A percentile compares a stretch with the other conserved stretches of the same genome.
phyloP scores from a whole-genome alignment of 2,888 invertebrate genomes.

The Frankliniella fusca region DNA sequence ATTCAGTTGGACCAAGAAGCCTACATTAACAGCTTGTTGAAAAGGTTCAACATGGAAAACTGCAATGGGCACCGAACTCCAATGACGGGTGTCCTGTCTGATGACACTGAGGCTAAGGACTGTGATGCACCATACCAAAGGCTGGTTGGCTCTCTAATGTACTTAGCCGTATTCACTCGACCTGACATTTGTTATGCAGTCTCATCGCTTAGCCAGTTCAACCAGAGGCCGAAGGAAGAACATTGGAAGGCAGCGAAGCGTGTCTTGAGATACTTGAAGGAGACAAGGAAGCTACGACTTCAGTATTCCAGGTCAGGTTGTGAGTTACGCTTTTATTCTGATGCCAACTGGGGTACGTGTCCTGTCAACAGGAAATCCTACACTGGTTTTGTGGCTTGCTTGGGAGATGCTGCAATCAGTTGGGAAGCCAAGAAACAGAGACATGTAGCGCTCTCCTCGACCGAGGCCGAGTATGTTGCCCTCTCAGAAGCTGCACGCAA shows the following conservation, averaged over 20 bases:
- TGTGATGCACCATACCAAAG: background rate
- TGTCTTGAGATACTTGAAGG: background rate
- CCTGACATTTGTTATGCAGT: background rate
- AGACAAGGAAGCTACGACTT: background rate
- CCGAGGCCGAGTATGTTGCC: background rate
- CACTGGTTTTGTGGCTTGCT: background rate
- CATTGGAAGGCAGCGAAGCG: background rate
- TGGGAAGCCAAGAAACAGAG: background rate
- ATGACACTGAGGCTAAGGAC: background rate
- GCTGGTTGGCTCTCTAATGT: background rate
- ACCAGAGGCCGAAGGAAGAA: background rate
- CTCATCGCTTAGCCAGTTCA: background rate
- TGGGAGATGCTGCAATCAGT: background rate
- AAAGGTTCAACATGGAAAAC: background rate
- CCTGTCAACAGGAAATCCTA: background rate
- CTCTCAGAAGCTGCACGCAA: background rate
- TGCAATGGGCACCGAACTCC: background rate
- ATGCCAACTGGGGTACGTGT: background rate
- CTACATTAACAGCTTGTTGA: background rate
- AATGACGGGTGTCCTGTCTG: background rate
- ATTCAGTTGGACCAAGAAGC: background rate
- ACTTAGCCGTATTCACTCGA: background rate
- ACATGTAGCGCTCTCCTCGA: background rate
- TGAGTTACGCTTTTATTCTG: background rate
- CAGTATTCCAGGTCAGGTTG: background rate